Evolutionary conservation across 2,888 invertebrate species (phyloP).

Genomic region (Drosophila testacea): DNA sequence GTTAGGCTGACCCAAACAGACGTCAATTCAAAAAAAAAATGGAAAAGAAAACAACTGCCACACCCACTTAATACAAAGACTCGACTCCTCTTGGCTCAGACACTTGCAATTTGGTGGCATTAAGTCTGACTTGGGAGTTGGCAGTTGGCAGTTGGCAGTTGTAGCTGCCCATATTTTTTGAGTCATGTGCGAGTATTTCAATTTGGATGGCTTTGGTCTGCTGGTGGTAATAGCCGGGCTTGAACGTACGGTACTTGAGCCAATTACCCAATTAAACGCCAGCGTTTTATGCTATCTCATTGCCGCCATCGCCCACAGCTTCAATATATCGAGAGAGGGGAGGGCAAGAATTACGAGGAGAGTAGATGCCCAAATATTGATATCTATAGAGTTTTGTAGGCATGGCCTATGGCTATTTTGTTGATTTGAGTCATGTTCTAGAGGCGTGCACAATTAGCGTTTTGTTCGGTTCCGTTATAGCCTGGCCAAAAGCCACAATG

Average conservation of each 20-base stretch:
- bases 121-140: constrained; percentile 21
- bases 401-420: constrained; percentile 60
- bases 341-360: background rate
- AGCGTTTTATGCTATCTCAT: constrained; percentile 79
- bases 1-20: constrained; percentile 56
- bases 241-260: constrained; percentile 77
- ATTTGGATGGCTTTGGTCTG: constrained; percentile 53
- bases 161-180: constrained; percentile 26
- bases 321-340: background rate
- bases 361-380: constrained; percentile 77
- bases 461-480: constrained; percentile 74
- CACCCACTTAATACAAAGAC: background rate
- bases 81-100: constrained; percentile 16
- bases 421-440: constrained; percentile 79
- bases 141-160: constrained; percentile 15
- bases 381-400: constrained; percentile 53
- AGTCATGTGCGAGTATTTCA: constrained; percentile 73
- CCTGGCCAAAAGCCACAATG: constrained; percentile 33
- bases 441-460: constrained; percentile 80
- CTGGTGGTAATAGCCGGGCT: constrained; percentile 55
- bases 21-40: constrained; percentile 54
- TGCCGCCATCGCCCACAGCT: constrained; percentile 56
- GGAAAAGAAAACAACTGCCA: constrained; percentile 3
- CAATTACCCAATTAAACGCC: constrained; percentile 81
- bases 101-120: constrained; percentile 74